Conservation (phyloP, 2,888 invertebrate species). For the Rhyacophila evoluta region DNA sequence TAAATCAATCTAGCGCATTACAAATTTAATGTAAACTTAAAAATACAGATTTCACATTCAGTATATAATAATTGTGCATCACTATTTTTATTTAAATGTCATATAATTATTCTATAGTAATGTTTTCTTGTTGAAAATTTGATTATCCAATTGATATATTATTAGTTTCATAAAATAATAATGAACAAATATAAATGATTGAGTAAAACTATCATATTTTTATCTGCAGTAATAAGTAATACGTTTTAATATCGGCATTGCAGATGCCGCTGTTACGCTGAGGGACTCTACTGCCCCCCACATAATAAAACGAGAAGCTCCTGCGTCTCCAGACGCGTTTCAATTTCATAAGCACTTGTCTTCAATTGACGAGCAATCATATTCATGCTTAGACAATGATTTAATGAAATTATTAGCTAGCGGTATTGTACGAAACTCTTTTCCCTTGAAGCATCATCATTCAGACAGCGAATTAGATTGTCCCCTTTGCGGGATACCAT, state of each 20-base stretch:
- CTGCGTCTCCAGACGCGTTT: slow-evolving; percentile 62
- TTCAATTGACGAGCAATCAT: slow-evolving; percentile 39
- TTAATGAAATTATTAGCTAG: slow-evolving; percentile 50
- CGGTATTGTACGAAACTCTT: slow-evolving; percentile 61
- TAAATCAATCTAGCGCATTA: not conserved
- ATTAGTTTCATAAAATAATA: slow-evolving; percentile 11
- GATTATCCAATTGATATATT: too few relatives aligned
- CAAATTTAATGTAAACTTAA: too few relatives aligned
- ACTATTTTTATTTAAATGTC: too few relatives aligned
- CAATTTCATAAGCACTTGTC: slow-evolving; percentile 56
- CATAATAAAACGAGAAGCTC: slow-evolving; percentile 58
- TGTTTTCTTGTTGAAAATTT: too few relatives aligned
- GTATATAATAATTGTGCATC: too few relatives aligned
- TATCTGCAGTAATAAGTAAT: slow-evolving; percentile 51
- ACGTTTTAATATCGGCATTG: slow-evolving; percentile 68
- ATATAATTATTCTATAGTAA: too few relatives aligned
- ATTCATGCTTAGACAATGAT: slow-evolving; percentile 46
- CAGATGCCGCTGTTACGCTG: slow-evolving; percentile 68
- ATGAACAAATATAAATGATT: not conserved
- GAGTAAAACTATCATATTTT: slow-evolving; percentile 10
- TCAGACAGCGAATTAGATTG: slow-evolving; percentile 68
- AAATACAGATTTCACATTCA: too few relatives aligned
- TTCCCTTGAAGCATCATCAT: slow-evolving; percentile 56
- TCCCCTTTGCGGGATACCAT: slow-evolving; percentile 78
- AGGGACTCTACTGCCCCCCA: slow-evolving; percentile 60